Evolutionary conservation across 1,140 invertebrate species (phyloP).

Genomic region (Dryas iulia): DNA sequence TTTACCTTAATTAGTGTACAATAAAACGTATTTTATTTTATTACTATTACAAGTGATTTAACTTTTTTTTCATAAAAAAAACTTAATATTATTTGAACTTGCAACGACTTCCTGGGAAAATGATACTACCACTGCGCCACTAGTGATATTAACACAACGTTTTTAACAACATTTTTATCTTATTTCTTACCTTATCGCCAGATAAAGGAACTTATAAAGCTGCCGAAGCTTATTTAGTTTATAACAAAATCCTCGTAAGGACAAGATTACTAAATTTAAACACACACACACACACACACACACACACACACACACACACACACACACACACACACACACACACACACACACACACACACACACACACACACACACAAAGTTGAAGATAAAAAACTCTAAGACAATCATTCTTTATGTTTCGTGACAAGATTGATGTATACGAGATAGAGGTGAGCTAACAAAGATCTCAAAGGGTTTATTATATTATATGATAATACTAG

Average conservation of each 20-base stretch:
- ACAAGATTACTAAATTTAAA: background rate
- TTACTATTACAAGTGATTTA: no score
- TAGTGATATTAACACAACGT: background rate
- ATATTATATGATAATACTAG: no score
- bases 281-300: background rate
- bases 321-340: background rate
- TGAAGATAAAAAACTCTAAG: background rate
- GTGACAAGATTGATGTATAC: background rate
- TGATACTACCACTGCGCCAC: no score
- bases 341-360: background rate
- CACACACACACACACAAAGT: background rate
- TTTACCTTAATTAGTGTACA: no score
- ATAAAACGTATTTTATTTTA: no score
- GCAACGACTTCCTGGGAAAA: background rate
- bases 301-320: background rate
- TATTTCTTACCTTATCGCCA: background rate
- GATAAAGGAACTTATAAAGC: background rate
- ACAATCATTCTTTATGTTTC: background rate
- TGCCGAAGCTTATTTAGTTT: background rate
- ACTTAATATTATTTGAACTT: no score
- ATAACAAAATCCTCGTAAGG: background rate
- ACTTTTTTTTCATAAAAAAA: no score
- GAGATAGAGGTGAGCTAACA: background rate
- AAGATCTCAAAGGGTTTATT: background rate
- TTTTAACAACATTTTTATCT: background rate